Base-by-base conservation (phyloP, 2,888 invertebrate genomes). In the Rhamphomyia laevipes region DNA sequence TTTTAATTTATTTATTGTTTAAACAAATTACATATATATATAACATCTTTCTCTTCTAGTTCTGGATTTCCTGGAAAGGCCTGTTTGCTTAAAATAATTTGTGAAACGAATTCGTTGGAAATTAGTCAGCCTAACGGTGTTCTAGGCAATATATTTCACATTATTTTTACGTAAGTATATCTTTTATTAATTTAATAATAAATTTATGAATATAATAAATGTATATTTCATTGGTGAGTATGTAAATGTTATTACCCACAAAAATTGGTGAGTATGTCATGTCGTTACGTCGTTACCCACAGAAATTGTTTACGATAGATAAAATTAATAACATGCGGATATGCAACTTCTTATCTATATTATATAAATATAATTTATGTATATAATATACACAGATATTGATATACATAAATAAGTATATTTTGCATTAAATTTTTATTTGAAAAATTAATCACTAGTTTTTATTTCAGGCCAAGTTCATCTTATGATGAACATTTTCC, bases 51-150 rank as follows among this genome's bases (percentile, higher is more conserved):
- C 12, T 16, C 16, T 45, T 40, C 12, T 30, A 81, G 81, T 51
- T 68, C 76, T 53, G 76, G 76, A 21, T 75, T 74, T 63, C 64
- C 72, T 50, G 82, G 81, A 7, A 73, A 72, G 44, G 66, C 71
- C 30, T 84, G 84, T 63, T 69, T 84, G 51, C 69, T 82, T 53
- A 73, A 81, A 55, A 74, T 77, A 44, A 81, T 84, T 60, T 84
- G 84, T 59, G 83, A 84, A 63, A 75, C 77, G 50, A 74, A 78
- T 45, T 72, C 59, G 37, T 61, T 63, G 2, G 46, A 49, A 15
- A 44, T 68, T 48, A 61, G 64, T 48, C 58, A 49, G 30, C 60
- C 75, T 59, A 79, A 80, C 62, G 84, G 84, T n/a, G 67, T 84
- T 38, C 60, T 84, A 48, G 79, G 84, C 23, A 80, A 80, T 63